Percentiles rank a stretch among this genome's conserved stretches.
Conservation (phyloP, 2,113 vertebrate species). For the pig (Sus scrofa) region DNA sequence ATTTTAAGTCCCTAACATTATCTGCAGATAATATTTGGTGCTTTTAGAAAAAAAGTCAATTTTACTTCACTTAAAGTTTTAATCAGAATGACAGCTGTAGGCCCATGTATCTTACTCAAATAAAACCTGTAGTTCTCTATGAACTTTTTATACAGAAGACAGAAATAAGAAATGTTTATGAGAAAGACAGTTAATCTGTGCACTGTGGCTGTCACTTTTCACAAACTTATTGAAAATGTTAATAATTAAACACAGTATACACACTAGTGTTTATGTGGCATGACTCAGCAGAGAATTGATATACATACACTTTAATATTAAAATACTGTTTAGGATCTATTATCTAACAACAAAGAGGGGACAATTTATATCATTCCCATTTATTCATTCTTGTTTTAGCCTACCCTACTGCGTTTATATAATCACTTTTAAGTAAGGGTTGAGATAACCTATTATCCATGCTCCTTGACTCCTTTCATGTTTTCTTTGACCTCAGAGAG, state of each 20-base stretch:
- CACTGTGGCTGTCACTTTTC: neutral
- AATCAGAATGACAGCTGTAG: neutral
- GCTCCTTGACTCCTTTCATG: neutral
- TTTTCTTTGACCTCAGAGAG: neutral
- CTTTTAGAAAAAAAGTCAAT: neutral
- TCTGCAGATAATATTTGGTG: neutral
- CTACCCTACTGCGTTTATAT: neutral
- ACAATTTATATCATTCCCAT: neutral
- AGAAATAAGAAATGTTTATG: neutral
- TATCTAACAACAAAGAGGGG: neutral
- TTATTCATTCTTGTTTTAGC: neutral
- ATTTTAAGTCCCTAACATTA: neutral
- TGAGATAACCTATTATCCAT: neutral
- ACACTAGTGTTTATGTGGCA: neutral
- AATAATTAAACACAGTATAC: neutral
- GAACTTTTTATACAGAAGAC: neutral
- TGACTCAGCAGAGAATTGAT: neutral
- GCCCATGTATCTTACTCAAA: neutral
- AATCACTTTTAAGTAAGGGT: neutral
- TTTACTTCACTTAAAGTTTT: neutral
- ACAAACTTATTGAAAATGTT: neutral
- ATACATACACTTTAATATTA: neutral
- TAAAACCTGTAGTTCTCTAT: neutral
- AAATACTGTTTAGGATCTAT: constrained; percentile 7
- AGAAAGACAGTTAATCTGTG: constrained; percentile 7